Evolutionary conservation across 2,797 vertebrate species (phyloP), one percentile per base, ranked within the genome.

Genomic region (Betta splendens): DNA sequence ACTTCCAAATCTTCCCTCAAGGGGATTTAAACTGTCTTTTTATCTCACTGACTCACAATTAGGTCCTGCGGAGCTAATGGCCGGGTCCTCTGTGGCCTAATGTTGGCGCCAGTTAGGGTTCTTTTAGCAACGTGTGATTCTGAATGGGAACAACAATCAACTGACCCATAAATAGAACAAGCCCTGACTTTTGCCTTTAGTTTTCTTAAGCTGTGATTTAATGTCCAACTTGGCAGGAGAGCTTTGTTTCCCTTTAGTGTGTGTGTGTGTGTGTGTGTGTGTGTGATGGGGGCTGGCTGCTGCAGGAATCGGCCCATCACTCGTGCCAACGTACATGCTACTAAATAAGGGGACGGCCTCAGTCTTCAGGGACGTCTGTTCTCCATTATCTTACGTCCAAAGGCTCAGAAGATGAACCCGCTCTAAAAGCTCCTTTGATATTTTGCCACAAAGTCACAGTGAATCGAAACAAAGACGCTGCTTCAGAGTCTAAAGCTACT

Each of bases 81-180:
- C 59, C 38, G 78, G 60, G 56, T 72, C 72, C 36, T 62, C 82
- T 75, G 73, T 66, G 85, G 80, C 72, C 21, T 18, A 82, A 44
- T 73, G 73, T 78, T 81, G 64, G 59, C 60, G 76, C 72, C 76
- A 64, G 68, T 83, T 77, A 75, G 83, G 69, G 58, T 59, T 80
- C 87, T 84, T 87, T 91, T 92, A 89, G 85, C 72, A 69, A 84
- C 80, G 89, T 84, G 71, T 86, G 76, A 87, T 87, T 85, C 72
- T 85, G 85, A 89, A 89, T 82, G 57, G 68, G 73, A 77, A 80
- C 89, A 91, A 92, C 91, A 93, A 89, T 90, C 84, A 90, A 85
- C 85, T 83, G 69, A 92, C 87, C 71, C 88, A 80, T 83, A 89
- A 89, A 87, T 85, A 81, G 79, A 88, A 86, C 69, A 81, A 77